Evolutionary conservation across 2,113 vertebrate species (phyloP).

Genomic region (Megaceryle torquata): DNA sequence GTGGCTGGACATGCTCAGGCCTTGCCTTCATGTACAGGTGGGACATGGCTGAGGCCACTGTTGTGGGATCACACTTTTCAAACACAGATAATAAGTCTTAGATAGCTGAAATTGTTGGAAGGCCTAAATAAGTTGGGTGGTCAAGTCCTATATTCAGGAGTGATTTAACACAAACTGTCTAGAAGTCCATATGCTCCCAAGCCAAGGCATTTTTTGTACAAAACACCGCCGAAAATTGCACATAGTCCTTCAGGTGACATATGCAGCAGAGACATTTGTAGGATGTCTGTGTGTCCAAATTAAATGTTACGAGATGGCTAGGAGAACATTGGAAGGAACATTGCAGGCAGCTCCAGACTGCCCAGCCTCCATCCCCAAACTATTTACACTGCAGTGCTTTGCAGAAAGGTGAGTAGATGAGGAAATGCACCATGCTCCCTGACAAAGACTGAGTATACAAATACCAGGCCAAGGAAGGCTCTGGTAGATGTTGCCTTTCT

Average conservation of each 20-base stretch:
- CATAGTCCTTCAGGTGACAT: not conserved
- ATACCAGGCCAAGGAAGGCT: not conserved
- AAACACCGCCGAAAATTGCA: not conserved
- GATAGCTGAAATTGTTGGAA: not conserved
- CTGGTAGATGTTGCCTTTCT: not conserved
- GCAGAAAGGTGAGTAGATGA: not conserved
- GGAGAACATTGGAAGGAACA: not conserved
- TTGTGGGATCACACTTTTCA: not conserved
- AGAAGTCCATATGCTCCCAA: not conserved
- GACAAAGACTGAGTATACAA: not conserved
- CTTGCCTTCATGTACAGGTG: not conserved
- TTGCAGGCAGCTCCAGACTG: accelerated
- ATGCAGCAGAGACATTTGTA: not conserved
- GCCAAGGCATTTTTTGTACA: not conserved
- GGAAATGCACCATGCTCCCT: accelerated
- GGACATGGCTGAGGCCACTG: not conserved
- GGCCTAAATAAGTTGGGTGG: not conserved
- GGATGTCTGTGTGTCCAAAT: not conserved
- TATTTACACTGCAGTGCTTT: not conserved
- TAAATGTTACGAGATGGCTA: accelerated
- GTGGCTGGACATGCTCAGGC: too few relatives aligned
- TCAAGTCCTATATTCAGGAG: not conserved
- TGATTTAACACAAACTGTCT: not conserved
- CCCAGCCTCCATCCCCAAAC: not conserved
- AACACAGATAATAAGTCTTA: not conserved